Percentiles rank a stretch among this genome's conserved stretches.
Conservation (phyloP, 2,797 vertebrate species). For the Halcyon badia region DNA sequence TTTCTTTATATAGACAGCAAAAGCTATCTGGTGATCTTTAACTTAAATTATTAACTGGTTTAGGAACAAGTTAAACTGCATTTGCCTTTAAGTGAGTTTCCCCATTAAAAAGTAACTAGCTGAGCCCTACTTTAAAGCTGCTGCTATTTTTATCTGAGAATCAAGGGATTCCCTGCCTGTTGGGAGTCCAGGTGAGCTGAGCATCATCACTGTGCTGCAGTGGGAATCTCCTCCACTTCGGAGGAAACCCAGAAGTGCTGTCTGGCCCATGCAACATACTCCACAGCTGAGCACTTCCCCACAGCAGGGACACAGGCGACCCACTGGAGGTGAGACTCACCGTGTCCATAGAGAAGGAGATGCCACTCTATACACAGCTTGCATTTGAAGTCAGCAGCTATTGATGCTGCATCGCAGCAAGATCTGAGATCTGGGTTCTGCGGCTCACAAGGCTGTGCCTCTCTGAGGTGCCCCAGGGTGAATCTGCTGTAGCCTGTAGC, state of each 20-base stretch:
- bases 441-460: neutral
- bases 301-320: neutral
- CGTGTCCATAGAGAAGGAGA: accelerated
- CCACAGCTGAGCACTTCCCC: neutral
- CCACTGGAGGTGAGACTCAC: neutral
- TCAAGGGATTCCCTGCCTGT: neutral
- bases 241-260: neutral
- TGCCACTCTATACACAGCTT: neutral
- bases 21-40: neutral
- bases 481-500: neutral
- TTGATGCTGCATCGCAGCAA: neutral
- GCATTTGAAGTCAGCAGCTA: neutral
- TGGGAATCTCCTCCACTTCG: neutral
- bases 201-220: neutral
- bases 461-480: neutral
- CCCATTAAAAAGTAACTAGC: conserved; percentile 47
- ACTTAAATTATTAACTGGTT: conserved; percentile 48
- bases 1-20: neutral
- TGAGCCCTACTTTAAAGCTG: conserved; percentile 1
- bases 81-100: conserved; percentile 16
- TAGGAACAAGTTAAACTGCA: conserved; percentile 26
- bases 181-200: neutral
- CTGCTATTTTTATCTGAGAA: conserved; percentile 15
- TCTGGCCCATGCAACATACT: neutral
- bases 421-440: neutral